Conservation (phyloP, 1,140 invertebrate genomes). For the Mercenaria mercenaria region DNA sequence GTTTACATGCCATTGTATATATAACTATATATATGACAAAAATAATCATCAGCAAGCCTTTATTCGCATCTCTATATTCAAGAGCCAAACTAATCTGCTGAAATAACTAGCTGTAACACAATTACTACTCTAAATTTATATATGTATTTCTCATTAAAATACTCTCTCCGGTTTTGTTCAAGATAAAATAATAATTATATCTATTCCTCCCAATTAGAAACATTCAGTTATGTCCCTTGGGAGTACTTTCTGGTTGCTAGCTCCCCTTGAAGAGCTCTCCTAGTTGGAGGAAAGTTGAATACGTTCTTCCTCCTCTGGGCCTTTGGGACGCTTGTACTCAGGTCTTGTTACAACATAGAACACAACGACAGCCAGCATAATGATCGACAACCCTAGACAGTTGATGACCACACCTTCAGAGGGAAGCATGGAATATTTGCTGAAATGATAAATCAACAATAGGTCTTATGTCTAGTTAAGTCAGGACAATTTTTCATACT, state of each 20-base stretch:
- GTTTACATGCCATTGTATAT: too few relatives aligned
- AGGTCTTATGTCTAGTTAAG: too few relatives aligned
- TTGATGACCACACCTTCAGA: constrained; percentile 91
- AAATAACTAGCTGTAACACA: too few relatives aligned
- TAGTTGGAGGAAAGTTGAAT: constrained; percentile 72
- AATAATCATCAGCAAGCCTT: too few relatives aligned
- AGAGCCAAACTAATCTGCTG: too few relatives aligned
- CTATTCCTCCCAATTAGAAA: not conserved
- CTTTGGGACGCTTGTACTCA: constrained; percentile 90
- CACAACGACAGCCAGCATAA: constrained; percentile 90
- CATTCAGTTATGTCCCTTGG: not conserved
- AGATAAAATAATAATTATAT: too few relatives aligned
- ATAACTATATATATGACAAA: too few relatives aligned
- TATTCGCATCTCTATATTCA: too few relatives aligned
- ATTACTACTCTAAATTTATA: too few relatives aligned
- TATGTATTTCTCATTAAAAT: too few relatives aligned
- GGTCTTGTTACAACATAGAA: constrained; percentile 92
- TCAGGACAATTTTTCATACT: too few relatives aligned
- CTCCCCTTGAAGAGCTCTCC: constrained; percentile 10
- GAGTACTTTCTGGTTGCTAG: not conserved
- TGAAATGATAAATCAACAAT: constrained; percentile 57
- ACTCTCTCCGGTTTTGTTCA: too few relatives aligned
- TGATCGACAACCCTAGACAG: constrained; percentile 91
- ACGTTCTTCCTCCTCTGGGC: constrained; percentile 90
- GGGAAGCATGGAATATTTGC: constrained; percentile 81